Base-by-base conservation (phyloP, 2,888 invertebrate genomes). In the Drosophila nr. fundita region DNA sequence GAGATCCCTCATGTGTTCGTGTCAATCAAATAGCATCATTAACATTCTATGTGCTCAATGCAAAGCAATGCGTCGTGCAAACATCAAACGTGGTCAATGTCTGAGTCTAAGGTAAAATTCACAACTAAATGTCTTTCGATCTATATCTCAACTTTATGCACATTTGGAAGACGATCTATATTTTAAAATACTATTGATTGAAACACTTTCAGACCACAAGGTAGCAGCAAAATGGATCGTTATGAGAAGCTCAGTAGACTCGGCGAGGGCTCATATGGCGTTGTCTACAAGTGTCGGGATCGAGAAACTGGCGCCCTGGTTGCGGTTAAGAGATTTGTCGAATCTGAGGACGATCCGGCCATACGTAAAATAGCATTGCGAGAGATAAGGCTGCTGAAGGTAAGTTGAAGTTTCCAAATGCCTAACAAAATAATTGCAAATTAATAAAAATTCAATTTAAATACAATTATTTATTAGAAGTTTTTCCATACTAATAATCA, bases 251-350 rank as follows among this genome's bases (percentile, higher is more conserved):
- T 99, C 64, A 96, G 97, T 69, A 97, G 98, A 90, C 95, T 99
- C 59, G 99, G 99, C 79, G 99, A 99, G 94, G 99, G 92, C 58
- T 92, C 92, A 50, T 92, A 92, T 64, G 92, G 92, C 4, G 96
- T 99, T 89, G 99, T 99, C 78, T 98, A 98, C 94, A 99, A 99
- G 93, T 99, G 99, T 93, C 96, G 97, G 66, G 98, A 99, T 94
- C 95, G 98, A 71, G 99, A 99, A 91, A 98, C 97, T 2, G 98
- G 99, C 24, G 97, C 98, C 91, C 94, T 98, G 69, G 99, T 99
- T 49, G 99, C 99, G 49, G 98, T 99, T 75, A 99, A 99, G 94
- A 97, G 99, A 93, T 99, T 99, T 92, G 97, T 98, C 15, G 99
- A 99, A 93, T 98, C 98, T 68, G 99, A 99, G 92, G 98, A 99